Conservation (phyloP, 30 jellyfish, hydroid and myxozoan genomes). For the Nemopilema nomurai region DNA sequence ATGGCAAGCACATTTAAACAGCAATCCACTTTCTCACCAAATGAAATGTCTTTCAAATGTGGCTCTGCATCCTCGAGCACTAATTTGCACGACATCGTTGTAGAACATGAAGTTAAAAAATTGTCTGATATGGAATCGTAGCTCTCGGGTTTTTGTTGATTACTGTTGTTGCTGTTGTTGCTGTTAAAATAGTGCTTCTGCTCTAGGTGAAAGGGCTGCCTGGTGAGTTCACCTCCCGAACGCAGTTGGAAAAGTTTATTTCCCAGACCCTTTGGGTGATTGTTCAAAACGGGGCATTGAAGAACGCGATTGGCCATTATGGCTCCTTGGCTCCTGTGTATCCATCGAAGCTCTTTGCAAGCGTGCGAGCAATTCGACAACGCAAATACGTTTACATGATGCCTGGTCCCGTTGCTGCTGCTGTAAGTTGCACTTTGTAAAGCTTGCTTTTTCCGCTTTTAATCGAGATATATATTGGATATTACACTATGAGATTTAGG, state of each 20-base stretch:
- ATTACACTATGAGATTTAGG: neutral
- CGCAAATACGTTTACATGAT: conserved; percentile 25
- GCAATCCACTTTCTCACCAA: neutral
- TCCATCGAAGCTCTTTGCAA: conserved; percentile 61
- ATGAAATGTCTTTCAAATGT: no score
- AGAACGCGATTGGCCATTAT: conserved; percentile 47
- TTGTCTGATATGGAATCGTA: no score
- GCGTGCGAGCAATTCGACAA: conserved; percentile 1
- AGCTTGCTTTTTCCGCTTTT: no score
- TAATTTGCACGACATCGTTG: no score
- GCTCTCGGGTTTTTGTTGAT: no score
- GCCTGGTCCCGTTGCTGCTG: conserved; percentile 42
- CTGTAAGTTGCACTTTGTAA: conserved; percentile 43
- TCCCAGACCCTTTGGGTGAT: conserved; percentile 59
- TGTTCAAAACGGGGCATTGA: conserved; percentile 62
- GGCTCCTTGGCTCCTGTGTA: conserved; percentile 51
- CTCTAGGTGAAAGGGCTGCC: conserved; percentile 68
- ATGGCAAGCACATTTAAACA: neutral
- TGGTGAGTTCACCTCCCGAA: conserved; percentile 12
- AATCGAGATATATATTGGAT: neutral
- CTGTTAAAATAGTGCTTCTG: no score
- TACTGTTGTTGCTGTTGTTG: no score
- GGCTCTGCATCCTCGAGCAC: no score
- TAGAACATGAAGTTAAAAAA: no score
- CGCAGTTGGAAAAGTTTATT: conserved; percentile 24